Conservation (phyloP, 2,888 invertebrate species). For the Homarus gammarus region DNA sequence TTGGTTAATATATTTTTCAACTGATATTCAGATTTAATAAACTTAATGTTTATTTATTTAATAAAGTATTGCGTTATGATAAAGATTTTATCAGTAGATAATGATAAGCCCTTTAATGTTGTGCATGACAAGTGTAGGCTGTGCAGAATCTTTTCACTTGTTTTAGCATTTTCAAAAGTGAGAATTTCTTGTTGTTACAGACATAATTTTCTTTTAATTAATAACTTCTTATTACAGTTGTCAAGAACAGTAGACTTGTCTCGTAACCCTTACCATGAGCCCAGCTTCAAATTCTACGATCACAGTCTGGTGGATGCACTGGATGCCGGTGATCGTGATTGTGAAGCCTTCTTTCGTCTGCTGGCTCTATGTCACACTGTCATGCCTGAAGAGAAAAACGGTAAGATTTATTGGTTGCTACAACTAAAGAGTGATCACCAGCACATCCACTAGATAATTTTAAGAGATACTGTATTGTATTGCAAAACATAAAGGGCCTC, state of each 20-base stretch:
- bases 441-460: too few species aligned
- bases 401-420: too few species aligned
- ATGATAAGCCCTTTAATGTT: neutral
- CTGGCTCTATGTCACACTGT: slow-evolving; percentile 98
- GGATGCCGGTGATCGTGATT: slow-evolving; percentile 85
- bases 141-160: slow-evolving; percentile 40
- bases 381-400: slow-evolving; percentile 95
- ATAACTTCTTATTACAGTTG: neutral
- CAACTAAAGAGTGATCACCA: too few species aligned
- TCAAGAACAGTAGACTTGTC: slow-evolving; percentile 90
- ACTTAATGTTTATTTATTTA: too few species aligned
- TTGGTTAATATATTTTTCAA: too few species aligned
- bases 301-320: slow-evolving; percentile 90
- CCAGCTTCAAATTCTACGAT: slow-evolving; percentile 97
- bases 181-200: neutral
- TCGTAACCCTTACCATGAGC: slow-evolving; percentile 94
- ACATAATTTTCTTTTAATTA: neutral
- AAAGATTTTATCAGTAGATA: too few species aligned
- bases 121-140: neutral
- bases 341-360: slow-evolving; percentile 92
- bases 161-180: slow-evolving; percentile 81
- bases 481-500: too few species aligned
- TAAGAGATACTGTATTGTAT: too few species aligned
- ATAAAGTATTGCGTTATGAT: too few species aligned
- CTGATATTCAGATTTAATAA: too few species aligned